Conservation (phyloP, 2,797 vertebrate species). For the Aphelocoma californica region DNA sequence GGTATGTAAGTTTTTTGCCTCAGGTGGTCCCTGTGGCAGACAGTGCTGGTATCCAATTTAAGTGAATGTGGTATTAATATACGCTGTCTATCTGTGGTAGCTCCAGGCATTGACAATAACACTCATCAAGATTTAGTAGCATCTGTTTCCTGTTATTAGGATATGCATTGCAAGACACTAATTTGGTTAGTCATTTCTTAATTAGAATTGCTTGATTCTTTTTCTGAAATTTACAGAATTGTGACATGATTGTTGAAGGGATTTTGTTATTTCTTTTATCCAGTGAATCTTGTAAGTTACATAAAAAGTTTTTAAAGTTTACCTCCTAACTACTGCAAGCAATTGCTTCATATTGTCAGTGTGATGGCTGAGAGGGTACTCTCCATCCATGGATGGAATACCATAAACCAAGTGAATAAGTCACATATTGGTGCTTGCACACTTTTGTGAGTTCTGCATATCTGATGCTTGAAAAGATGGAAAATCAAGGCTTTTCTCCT, state of each 20-base stretch:
- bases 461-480: not conserved
- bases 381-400: not conserved
- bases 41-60: not conserved
- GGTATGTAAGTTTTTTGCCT: not conserved
- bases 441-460: not conserved
- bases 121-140: not conserved
- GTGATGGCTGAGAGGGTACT: not conserved
- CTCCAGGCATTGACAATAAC: not conserved
- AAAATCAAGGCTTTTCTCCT: not conserved
- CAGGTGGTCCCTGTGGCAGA: not conserved
- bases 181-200: slow-evolving; percentile 31
- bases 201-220: not conserved
- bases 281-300: not conserved
- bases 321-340: not conserved
- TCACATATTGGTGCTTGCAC: not conserved
- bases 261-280: not conserved
- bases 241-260: not conserved
- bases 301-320: not conserved
- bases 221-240: not conserved
- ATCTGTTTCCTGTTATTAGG: slow-evolving; percentile 30
- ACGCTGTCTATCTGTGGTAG: not conserved
- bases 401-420: not conserved
- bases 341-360: not conserved
- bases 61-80: not conserved
- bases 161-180: not conserved